Evolutionary conservation across 23 tunicate genomes (phyloP), one percentile per base, ranked within the genome.

Genomic region (Trididemnum miniatum): DNA sequence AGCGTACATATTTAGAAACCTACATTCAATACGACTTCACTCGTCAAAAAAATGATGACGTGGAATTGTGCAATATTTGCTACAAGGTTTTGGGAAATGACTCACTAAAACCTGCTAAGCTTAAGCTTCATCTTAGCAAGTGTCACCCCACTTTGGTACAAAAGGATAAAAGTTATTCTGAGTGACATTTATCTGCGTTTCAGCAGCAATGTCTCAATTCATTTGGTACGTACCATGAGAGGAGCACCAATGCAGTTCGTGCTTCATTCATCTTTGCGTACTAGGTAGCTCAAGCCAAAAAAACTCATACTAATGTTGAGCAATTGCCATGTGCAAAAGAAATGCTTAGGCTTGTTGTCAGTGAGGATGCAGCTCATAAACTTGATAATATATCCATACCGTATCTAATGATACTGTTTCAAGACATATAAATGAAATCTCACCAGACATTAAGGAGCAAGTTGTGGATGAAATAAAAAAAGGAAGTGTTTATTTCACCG

Each of bases 391-490:
- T 62, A 62, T 62, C n/a, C n/a, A n/a, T n/a, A n/a, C 69, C 69
- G 69, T 62, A 23, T 62, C 69, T 62, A 62, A 62, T 62, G 69
- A 62, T 27, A 62, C 69, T 62, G 69, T n/a, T n/a, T 62, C 69
- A 62, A 62, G 69, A 62, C 28, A 23, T 62, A 62, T 62, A 62
- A 62, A 62, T 62, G 69, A 62, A 62, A 62, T 62, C 69, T 62
- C 69, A 18, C 69, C 20, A 27, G 23, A 62, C 69, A 62, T 62
- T 62, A 15, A 62, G 69, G 69, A 62, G 69, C 69, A 62, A 62
- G 69, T 62, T 62, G 69, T 62, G 69, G 69, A 62, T 62, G 28
- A 62, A 62, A 62, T 62, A 62, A 62, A 62, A 62, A 62, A 62
- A n/a, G n/a, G n/a, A n/a, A n/a, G n/a, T n/a, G n/a, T n/a, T n/a